Percentiles rank a stretch among this genome's conserved stretches.
phyloP scores from a whole-genome alignment of 2,113 vertebrate species.

The Pseudonaja textilis region DNA sequence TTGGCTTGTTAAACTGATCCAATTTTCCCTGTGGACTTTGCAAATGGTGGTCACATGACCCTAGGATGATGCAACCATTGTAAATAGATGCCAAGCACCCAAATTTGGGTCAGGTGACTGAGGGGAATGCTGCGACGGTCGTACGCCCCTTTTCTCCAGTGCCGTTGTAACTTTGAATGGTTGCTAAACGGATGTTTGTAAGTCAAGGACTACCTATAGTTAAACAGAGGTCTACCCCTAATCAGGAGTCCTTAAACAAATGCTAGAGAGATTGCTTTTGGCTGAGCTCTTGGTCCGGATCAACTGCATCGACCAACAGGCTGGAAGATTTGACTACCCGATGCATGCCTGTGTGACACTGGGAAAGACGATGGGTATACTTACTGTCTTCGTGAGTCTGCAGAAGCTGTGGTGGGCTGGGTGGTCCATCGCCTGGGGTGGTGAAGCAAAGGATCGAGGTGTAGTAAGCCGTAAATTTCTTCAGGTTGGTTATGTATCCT shows the following conservation, averaged over 20 bases:
- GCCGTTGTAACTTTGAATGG: no score
- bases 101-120: no score
- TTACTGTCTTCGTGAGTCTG: constrained; percentile 91
- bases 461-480: constrained; percentile 87
- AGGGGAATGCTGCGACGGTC: no score
- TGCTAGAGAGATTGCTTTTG: background rate
- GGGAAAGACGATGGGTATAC: constrained; percentile 49
- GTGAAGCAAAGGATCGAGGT: constrained; percentile 90
- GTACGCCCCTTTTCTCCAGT: no score
- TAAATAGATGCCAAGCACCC: no score
- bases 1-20: no score
- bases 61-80: no score
- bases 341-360: background rate
- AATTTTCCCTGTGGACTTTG: no score
- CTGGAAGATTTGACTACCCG: background rate
- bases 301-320: background rate
- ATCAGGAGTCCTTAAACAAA: background rate
- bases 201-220: background rate
- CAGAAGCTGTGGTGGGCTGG: constrained; percentile 78
- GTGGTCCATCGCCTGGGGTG: constrained; percentile 89
- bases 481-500: constrained; percentile 80
- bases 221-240: background rate
- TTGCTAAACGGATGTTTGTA: no score
- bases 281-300: background rate
- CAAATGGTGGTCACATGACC: no score